These are phyloP conservation scores for Philonicus albiceps DNA, from an alignment of 2,888 invertebrate species.

Conservation along the genomic window DNA sequence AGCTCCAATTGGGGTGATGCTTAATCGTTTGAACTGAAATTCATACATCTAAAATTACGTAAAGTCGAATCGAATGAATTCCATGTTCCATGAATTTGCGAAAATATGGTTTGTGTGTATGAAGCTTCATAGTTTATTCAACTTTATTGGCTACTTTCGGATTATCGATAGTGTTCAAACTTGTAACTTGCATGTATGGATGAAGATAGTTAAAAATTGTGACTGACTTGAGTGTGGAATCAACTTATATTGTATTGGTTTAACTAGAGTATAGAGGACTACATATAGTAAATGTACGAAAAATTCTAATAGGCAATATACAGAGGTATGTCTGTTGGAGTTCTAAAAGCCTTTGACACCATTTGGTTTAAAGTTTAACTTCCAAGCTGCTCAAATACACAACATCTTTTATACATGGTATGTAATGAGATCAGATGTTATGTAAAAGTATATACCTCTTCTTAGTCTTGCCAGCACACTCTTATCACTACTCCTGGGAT, in stretches of 20 bases:
- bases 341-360: neutral
- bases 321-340: neutral
- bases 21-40: too few relatives aligned
- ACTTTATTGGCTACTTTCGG: neutral
- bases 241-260: neutral
- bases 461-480: neutral
- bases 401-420: neutral
- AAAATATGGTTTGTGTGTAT: neutral
- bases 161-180: neutral
- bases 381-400: neutral
- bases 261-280: neutral
- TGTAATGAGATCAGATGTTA: neutral
- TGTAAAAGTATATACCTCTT: neutral
- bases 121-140: neutral
- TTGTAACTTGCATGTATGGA: too few relatives aligned
- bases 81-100: neutral
- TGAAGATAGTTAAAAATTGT: neutral
- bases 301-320: neutral
- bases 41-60: too few relatives aligned
- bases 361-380: neutral
- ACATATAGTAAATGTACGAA: neutral
- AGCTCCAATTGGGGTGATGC: too few relatives aligned
- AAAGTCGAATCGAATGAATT: too few relatives aligned
- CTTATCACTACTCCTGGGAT: too few relatives aligned
- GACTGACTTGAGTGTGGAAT: neutral